phyloP scores from a whole-genome alignment of 2,888 invertebrate species.

The Protonemura montana region DNA sequence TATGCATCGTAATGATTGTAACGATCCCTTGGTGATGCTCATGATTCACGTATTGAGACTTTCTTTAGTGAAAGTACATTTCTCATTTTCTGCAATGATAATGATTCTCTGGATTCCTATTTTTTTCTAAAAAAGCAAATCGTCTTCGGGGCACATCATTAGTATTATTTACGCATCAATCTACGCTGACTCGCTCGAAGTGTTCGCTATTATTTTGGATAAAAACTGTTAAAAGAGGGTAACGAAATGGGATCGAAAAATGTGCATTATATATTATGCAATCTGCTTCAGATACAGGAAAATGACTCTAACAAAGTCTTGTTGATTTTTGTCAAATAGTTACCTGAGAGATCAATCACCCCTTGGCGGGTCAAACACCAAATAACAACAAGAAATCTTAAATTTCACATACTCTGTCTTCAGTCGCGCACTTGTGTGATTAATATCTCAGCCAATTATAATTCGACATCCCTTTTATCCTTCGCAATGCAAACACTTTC shows the following conservation, averaged over 20 bases:
- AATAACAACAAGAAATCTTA: not conserved
- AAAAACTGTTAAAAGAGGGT: too few species aligned
- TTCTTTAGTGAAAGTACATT: slow-evolving; percentile 12
- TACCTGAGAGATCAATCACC: not conserved
- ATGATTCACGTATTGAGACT: not conserved
- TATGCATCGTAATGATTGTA: not conserved
- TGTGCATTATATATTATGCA: too few species aligned
- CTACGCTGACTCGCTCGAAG: not conserved
- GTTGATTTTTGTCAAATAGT: not conserved
- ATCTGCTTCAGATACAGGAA: too few species aligned
- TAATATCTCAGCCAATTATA: not conserved
- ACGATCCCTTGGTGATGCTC: not conserved
- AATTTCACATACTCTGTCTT: not conserved
- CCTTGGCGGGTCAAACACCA: not conserved
- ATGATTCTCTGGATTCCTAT: not conserved
- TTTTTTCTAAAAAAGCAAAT: not conserved
- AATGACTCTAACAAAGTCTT: too few species aligned
- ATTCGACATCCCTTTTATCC: slow-evolving; percentile 7
- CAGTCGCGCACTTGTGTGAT: not conserved
- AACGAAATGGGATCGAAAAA: too few species aligned
- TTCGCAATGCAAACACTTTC: slow-evolving; percentile 3
- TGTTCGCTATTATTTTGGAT: too few species aligned
- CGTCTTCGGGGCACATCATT: not conserved
- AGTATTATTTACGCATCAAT: not conserved
- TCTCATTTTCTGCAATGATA: not conserved